Percentiles rank a stretch among this genome's conserved stretches.
Evolutionary conservation across 2,797 vertebrate genomes (phyloP).

Genomic region (Phrynocephalus guinanensis): DNA sequence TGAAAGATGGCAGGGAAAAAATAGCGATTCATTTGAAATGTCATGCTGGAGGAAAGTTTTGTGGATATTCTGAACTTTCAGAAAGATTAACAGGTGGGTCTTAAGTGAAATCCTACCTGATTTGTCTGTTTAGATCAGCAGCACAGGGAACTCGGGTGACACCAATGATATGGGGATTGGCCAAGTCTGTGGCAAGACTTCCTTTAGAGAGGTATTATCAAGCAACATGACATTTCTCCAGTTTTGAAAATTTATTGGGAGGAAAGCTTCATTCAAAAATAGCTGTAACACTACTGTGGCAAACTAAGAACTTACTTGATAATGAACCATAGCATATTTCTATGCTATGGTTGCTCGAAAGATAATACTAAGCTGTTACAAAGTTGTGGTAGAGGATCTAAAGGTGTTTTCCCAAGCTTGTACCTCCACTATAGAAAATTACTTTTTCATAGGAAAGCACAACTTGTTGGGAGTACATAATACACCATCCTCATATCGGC

Average conservation of each 20-base stretch:
- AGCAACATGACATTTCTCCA: background rate
- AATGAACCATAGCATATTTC: background rate
- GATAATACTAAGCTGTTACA: background rate
- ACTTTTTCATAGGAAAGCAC: background rate
- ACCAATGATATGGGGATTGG: background rate
- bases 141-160: too few species aligned
- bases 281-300: background rate
- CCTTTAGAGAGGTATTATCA: background rate
- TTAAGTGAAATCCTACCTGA: too few species aligned
- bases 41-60: too few species aligned
- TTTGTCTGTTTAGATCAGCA: background rate
- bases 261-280: background rate
- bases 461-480: background rate
- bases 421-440: background rate
- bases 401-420: conserved; percentile 4
- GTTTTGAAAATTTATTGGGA: background rate
- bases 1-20: too few species aligned
- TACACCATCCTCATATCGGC: background rate
- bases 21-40: too few species aligned
- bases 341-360: background rate
- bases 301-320: background rate
- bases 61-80: too few species aligned
- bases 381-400: background rate
- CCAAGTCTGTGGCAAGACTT: background rate
- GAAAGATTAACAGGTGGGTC: too few species aligned